These are phyloP conservation scores for Biston stratarius DNA, from an alignment of 2,888 invertebrate genomes.

Conservation along the genomic window DNA sequence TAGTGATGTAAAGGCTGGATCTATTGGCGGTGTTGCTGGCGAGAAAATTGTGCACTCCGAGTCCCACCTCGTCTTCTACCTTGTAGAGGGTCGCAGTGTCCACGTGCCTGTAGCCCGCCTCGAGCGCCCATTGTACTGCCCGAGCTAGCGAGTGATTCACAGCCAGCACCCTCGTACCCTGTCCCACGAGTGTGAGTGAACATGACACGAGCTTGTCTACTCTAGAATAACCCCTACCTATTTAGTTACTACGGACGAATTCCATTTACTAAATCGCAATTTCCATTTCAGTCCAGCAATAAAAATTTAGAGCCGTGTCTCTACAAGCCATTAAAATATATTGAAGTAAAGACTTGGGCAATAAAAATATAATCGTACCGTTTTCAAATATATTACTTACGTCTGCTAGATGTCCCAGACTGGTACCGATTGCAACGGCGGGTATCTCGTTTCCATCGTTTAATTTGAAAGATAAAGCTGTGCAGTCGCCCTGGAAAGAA, in stretches of 20 bases:
- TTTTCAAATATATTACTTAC: conserved; percentile 58
- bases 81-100: conserved; percentile 93
- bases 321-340: conserved; percentile 12
- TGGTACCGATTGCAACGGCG: conserved; percentile 73
- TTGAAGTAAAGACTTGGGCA: conserved; percentile 5
- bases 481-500: conserved; percentile 48
- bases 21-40: conserved; percentile 88
- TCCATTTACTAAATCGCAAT: conserved; percentile 4
- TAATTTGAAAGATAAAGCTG: conserved; percentile 53
- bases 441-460: conserved; percentile 75
- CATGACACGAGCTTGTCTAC: conserved; percentile 33
- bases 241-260: background rate
- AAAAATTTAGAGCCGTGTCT: conserved; percentile 13
- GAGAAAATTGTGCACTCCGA: conserved; percentile 89
- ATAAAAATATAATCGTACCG: conserved; percentile 18
- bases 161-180: conserved; percentile 75
- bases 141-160: conserved; percentile 83
- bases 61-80: conserved; percentile 92
- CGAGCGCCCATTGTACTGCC: conserved; percentile 90
- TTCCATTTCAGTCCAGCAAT: conserved; percentile 7
- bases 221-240: background rate
- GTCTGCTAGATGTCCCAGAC: conserved; percentile 72
- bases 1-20: conserved; percentile 92
- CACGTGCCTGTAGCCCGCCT: conserved; percentile 92
- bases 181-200: conserved; percentile 40